A percentile compares a stretch with the other conserved stretches of the same genome.
phyloP scores from a whole-genome alignment of 2,888 invertebrate genomes.

The Stenodera caucasica region DNA sequence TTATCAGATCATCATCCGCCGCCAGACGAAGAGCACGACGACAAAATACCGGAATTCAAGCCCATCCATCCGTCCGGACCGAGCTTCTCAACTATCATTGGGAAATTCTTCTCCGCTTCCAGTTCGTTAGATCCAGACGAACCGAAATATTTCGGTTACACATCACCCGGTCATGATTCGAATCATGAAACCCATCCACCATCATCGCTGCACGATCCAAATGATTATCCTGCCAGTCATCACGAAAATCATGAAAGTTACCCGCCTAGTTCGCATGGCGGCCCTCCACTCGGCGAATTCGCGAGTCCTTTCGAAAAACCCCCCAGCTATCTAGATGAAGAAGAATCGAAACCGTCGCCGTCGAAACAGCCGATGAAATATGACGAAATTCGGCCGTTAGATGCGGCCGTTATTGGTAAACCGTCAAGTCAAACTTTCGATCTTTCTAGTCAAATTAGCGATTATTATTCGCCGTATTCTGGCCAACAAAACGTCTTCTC shows the following conservation, averaged over 20 bases:
- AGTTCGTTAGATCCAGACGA: constrained; percentile 41
- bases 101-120: constrained; percentile 45
- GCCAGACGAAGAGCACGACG: constrained; percentile 26
- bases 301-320: constrained; percentile 33
- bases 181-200: constrained; percentile 10
- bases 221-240: constrained; percentile 10
- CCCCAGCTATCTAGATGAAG: constrained; percentile 18
- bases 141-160: constrained; percentile 38
- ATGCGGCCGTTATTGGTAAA: background rate
- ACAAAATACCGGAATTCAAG: constrained; percentile 39
- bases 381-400: constrained; percentile 11
- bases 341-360: constrained; percentile 13
- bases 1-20: constrained; percentile 21
- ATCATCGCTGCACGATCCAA: constrained; percentile 12
- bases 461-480: background rate
- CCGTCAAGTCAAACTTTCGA: background rate
- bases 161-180: constrained; percentile 22
- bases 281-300: constrained; percentile 24
- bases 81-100: constrained; percentile 36
- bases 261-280: background rate
- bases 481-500: background rate
- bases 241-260: background rate
- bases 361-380: background rate
- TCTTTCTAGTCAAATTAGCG: background rate
- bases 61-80: constrained; percentile 37